Evolutionary conservation across 2,888 invertebrate genomes (phyloP).

Genomic region (Adineta ricciae): DNA sequence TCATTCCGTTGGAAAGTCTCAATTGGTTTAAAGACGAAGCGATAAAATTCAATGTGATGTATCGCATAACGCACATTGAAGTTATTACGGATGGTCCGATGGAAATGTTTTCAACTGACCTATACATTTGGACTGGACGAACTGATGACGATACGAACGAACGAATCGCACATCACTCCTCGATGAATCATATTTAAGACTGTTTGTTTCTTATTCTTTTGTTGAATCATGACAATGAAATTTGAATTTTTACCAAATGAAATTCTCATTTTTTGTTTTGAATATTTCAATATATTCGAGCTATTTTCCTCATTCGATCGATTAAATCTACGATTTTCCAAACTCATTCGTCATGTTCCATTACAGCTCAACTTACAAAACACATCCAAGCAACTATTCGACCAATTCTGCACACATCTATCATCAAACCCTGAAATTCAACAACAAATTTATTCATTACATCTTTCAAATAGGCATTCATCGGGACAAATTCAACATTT

Average conservation of each 20-base stretch:
- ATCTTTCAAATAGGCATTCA: neutral
- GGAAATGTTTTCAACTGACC: too few species aligned
- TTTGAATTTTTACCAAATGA: neutral
- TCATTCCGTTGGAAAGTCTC: accelerated
- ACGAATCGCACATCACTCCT: too few species aligned
- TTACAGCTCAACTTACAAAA: neutral
- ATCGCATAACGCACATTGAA: neutral
- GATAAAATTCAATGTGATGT: neutral
- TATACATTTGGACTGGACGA: too few species aligned
- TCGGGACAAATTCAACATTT: neutral
- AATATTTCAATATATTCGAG: neutral
- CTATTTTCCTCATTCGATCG: neutral
- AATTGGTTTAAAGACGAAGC: neutral
- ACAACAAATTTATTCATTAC: neutral
- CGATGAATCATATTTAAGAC: too few species aligned
- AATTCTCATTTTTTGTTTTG: neutral
- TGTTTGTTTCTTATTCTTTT: too few species aligned
- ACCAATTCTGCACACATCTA: neutral
- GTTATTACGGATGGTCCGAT: too few species aligned
- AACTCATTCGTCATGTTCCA: neutral
- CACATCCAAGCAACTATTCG: neutral
- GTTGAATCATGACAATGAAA: neutral
- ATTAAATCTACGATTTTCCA: neutral
- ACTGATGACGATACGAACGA: too few species aligned
- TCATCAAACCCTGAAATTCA: neutral